These are phyloP conservation scores for Tetragnatha versicolor DNA, from an alignment of 1,140 invertebrate species.

Conservation along the genomic window DNA sequence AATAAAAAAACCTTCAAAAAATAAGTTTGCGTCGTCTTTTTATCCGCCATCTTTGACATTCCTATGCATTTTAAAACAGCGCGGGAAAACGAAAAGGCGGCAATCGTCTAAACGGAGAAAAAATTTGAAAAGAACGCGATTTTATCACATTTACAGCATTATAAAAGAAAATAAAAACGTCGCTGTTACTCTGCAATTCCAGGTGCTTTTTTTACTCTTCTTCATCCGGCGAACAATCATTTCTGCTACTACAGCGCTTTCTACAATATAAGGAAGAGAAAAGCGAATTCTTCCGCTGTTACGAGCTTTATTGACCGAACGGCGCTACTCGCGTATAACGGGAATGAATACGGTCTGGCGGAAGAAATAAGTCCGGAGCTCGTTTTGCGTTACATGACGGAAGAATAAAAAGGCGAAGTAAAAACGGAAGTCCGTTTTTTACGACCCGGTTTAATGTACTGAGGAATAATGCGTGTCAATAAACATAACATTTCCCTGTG, in stretches of 20 bases:
- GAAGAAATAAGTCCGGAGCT: slow-evolving; percentile 18
- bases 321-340: not conserved
- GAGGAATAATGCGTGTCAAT: slow-evolving; percentile 37
- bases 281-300: slow-evolving; percentile 9
- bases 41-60: no score
- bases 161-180: not conserved
- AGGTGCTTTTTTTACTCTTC: not conserved
- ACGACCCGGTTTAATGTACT: slow-evolving; percentile 12
- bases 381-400: not conserved
- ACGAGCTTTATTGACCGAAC: slow-evolving; percentile 31
- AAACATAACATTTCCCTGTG: slow-evolving; percentile 21
- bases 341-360: slow-evolving; percentile 1
- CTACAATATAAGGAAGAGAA: no score
- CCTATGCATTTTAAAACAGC: no score
- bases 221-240: not conserved
- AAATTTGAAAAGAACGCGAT: no score
- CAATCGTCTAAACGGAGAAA: no score
- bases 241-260: no score
- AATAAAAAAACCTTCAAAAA: no score
- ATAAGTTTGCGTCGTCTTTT: no score
- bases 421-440: slow-evolving; percentile 11
- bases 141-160: slow-evolving; percentile 29
- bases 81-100: no score
- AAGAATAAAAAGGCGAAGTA: slow-evolving; percentile 10
- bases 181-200: not conserved